Evolutionary conservation across 37 sponge, comb jelly and placozoan species (phyloP), one percentile per base, ranked within the genome.

Genomic region (Ephydatia muelleri): DNA sequence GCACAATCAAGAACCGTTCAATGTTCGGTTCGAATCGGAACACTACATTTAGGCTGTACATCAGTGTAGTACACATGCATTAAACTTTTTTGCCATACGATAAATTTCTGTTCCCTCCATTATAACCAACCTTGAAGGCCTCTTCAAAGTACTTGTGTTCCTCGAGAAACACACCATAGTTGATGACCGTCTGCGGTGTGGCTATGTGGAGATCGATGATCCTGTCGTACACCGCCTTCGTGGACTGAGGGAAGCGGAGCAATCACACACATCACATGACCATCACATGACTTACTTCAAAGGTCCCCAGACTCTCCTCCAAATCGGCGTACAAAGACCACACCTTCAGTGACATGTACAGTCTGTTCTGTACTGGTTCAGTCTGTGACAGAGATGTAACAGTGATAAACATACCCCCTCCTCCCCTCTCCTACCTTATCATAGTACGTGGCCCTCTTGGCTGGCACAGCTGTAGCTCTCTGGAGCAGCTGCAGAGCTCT

Each of bases 271-370:
- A 22, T 31, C 30, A 73, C 74, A 35, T 73, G 74, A 73, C 37
- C 74, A 57, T 14, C 19, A 57, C 29, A 26, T 13, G 30, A 43
- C 86, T 39, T 25, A 93, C 94, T 48, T 93, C 90, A 80, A 95
- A 89, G 19, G 97, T 96, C n/a, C 99, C 99, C 78, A 98, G 91
- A 68, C 97, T 96, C 87, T 98, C 99, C 82, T 98, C 99, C 79
- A 98, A 87, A 77, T 98, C 99, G 30, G 97, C 97, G 77, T 98
- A 96, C 94, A 98, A 89, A 38, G 94, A 91, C 99, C 99, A 98
- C 38, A 98, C 89, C 71, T 96, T 94, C 34, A 98, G 91, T 13
- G 85, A 88, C 78, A 81, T 84, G 88, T 80, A 95, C 28, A 98
- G 84, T 40, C 99, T 76, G 72, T 92, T 96, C 85, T 98, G 99